Evolutionary conservation across 2,888 invertebrate species (phyloP).

Genomic region (Empis livida): DNA sequence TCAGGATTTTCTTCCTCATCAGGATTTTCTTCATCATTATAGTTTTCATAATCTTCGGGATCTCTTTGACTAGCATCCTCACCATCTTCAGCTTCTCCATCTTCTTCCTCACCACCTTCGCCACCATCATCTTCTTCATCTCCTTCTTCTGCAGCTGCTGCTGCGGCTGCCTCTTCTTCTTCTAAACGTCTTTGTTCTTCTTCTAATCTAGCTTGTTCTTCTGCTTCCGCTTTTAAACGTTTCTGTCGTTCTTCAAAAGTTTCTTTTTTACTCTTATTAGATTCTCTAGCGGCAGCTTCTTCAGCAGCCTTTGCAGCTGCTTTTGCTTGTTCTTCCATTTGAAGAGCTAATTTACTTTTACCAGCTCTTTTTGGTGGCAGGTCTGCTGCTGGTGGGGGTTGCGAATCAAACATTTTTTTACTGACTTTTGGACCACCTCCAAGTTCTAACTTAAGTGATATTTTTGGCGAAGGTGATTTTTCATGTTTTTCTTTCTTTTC

Average conservation of each 20-base stretch:
- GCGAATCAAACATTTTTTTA: conserved; percentile 33
- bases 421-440: conserved; percentile 29
- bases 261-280: conserved; percentile 27
- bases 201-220: conserved; percentile 14
- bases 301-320: conserved; percentile 31
- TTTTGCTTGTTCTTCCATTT: conserved; percentile 33
- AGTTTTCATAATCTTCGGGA: conserved; percentile 18
- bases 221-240: conserved; percentile 27
- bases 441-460: conserved; percentile 31
- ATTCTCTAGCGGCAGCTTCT: conserved; percentile 24
- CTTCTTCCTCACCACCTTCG: conserved; percentile 19
- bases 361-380: conserved; percentile 27
- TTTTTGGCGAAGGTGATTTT: conserved; percentile 30
- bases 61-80: conserved; percentile 17
- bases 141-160: conserved; percentile 18
- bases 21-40: conserved; percentile 15
- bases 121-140: conserved; percentile 20
- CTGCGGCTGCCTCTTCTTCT: conserved; percentile 23
- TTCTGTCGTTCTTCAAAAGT: conserved; percentile 31
- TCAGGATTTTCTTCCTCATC: conserved; percentile 14
- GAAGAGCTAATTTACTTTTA: conserved; percentile 30
- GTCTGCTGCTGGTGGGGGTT: conserved; percentile 19
- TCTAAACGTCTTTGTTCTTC: conserved; percentile 26
- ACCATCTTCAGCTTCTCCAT: conserved; percentile 14
- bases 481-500: conserved; percentile 32